phyloP scores from a whole-genome alignment of 2,888 invertebrate genomes.

The Drosophila histrio region DNA sequence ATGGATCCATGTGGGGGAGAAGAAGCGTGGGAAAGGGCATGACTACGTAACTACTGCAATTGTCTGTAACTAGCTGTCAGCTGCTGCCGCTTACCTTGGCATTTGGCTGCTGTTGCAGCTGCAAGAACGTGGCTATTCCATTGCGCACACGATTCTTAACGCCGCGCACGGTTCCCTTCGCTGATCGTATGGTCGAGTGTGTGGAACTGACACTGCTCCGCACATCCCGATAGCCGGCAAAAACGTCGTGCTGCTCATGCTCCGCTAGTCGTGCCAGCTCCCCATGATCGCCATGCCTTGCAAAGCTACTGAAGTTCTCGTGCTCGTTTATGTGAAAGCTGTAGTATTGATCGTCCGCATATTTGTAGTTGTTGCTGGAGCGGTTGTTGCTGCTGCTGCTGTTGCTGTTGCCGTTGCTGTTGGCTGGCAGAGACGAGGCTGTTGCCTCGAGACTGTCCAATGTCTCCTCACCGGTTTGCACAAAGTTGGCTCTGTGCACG shows the following conservation, averaged over 20 bases:
- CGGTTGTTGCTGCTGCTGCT: conserved; percentile 24
- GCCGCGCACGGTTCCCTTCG: conserved; percentile 96
- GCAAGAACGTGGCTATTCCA: conserved; percentile 96
- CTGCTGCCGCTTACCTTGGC: conserved; percentile 88
- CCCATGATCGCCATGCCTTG: conserved; percentile 37
- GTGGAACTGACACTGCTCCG: conserved; percentile 85
- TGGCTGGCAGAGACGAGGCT: conserved; percentile 23
- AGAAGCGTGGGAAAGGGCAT: conserved; percentile 29
- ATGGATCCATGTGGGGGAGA: background rate
- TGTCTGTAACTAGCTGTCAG: background rate
- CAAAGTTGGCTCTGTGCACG: conserved; percentile 69
- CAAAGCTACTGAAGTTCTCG: conserved; percentile 80
- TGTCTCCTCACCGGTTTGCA: conserved; percentile 68
- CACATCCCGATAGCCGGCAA: conserved; percentile 92
- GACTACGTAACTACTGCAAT: background rate
- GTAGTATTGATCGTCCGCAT: conserved; percentile 92
- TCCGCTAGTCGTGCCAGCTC: conserved; percentile 26
- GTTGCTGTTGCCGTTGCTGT: conserved; percentile 2
- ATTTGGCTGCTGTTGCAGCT: conserved; percentile 89
- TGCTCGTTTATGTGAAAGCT: conserved; percentile 92
- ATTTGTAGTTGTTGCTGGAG: conserved; percentile 80
- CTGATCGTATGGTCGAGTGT: conserved; percentile 93
- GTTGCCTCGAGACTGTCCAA: conserved; percentile 15
- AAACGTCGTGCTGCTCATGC: conserved; percentile 86
- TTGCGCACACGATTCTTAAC: conserved; percentile 97